phyloP scores from a whole-genome alignment of 2,888 invertebrate genomes.

The Campopleginae sp. region DNA sequence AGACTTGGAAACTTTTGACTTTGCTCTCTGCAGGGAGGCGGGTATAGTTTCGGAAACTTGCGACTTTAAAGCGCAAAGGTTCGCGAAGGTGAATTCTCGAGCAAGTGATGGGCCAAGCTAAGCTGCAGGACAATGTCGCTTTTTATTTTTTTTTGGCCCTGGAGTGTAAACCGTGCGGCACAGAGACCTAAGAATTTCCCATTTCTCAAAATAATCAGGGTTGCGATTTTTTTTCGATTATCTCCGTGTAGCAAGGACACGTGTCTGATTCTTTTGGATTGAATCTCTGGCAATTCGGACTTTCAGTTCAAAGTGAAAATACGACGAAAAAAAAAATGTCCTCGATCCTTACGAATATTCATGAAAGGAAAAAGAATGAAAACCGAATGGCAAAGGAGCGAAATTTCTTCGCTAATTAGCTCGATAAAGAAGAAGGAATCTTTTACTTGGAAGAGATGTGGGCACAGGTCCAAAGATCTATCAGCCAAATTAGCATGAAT shows the following conservation, averaged over 20 bases:
- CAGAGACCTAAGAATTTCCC: neutral
- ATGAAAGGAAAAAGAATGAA: neutral
- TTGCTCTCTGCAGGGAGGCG: neutral
- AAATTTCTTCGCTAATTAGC: constrained; percentile 81
- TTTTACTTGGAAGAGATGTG: constrained; percentile 38
- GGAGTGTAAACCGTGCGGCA: neutral
- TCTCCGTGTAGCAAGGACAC: no score
- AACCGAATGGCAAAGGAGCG: constrained; percentile 71
- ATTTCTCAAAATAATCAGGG: neutral
- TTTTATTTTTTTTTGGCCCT: neutral
- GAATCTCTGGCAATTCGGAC: no score
- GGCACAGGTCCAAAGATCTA: constrained; percentile 42
- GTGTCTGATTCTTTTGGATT: no score
- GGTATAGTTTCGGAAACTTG: neutral
- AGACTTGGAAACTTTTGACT: neutral
- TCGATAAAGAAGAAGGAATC: constrained; percentile 9
- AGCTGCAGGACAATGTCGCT: neutral
- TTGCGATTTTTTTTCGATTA: neutral
- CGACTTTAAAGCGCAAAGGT: neutral
- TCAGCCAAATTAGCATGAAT: constrained; percentile 15
- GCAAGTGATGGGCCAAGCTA: neutral
- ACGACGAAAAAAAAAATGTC: no score
- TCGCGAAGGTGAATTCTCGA: neutral
- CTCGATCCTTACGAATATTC: neutral
- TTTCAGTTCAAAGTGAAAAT: no score